Percentiles rank a stretch among this genome's conserved stretches.
phyloP scores from a whole-genome alignment of 2,888 invertebrate species.

The Trilocha varians region DNA sequence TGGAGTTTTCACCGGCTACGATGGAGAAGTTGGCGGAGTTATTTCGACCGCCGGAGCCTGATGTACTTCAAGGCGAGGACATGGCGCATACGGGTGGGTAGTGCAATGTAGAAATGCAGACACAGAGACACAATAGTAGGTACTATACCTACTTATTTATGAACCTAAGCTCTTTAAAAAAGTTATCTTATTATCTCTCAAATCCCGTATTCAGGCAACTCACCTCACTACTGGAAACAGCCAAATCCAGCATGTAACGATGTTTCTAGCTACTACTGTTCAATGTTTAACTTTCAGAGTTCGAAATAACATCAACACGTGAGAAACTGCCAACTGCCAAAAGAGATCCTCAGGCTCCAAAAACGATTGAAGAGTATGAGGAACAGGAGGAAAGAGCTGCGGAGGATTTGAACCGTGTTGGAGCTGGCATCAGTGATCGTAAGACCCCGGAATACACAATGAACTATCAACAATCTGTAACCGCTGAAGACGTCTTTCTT shows the following conservation, averaged over 20 bases:
- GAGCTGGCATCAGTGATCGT: constrained; percentile 72
- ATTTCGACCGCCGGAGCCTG: constrained; percentile 51
- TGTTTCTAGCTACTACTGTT: too few species aligned
- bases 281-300: constrained; percentile 22
- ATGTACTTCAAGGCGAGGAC: constrained; percentile 56
- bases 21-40: constrained; percentile 48
- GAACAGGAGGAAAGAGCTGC: constrained; percentile 68
- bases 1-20: constrained; percentile 34
- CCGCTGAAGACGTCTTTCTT: constrained; percentile 88
- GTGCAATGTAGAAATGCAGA: too few species aligned
- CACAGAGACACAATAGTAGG: too few species aligned
- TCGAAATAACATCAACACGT: constrained; percentile 50
- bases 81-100: constrained; percentile 35
- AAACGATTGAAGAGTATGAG: constrained; percentile 61
- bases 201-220: neutral
- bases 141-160: neutral
- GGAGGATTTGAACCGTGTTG: constrained; percentile 47
- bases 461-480: constrained; percentile 87
- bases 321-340: constrained; percentile 22
- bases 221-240: too few species aligned
- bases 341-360: constrained; percentile 29
- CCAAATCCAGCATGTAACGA: too few species aligned
- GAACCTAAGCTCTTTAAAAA: neutral
- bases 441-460: constrained; percentile 83
- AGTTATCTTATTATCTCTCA: neutral